A percentile compares a stretch with the other conserved stretches of the same genome.
phyloP scores from a whole-genome alignment of 2,888 invertebrate genomes.

The Notodonta dromedarius region DNA sequence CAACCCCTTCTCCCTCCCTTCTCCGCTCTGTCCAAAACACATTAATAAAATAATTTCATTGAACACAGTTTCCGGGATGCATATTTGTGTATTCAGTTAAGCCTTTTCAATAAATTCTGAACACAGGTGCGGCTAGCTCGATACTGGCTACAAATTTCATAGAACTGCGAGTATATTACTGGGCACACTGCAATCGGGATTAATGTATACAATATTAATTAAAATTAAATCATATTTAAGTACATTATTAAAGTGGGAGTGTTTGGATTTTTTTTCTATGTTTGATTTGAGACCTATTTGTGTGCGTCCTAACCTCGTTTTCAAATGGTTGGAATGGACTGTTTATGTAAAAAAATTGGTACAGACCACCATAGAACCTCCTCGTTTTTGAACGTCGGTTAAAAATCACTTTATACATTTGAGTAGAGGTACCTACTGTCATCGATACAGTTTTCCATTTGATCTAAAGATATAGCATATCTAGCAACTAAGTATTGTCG shows the following conservation, averaged over 20 bases:
- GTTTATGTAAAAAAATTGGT: too few relatives aligned
- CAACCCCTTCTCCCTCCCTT: too few relatives aligned
- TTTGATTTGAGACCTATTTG: too few relatives aligned
- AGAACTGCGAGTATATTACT: neutral
- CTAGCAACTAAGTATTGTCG: neutral
- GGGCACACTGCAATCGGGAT: neutral
- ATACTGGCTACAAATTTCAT: constrained; percentile 1
- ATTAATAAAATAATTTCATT: neutral
- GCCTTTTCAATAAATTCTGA: constrained; percentile 4
- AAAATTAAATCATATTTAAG: neutral
- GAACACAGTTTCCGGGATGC: neutral
- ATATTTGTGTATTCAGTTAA: neutral
- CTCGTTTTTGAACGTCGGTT: too few relatives aligned
- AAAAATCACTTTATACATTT: too few relatives aligned
- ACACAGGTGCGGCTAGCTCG: constrained; percentile 1
- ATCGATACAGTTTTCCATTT: too few relatives aligned
- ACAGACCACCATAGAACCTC: too few relatives aligned
- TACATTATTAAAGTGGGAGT: too few relatives aligned
- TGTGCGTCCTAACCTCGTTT: too few relatives aligned
- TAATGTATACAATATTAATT: neutral
- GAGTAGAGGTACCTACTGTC: neutral
- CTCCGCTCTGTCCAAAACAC: too few relatives aligned
- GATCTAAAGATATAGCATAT: neutral
- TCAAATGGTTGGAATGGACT: too few relatives aligned
- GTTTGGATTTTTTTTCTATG: too few relatives aligned